Conservation (phyloP, 2,888 invertebrate genomes). For the Sepiola atlantica region DNA sequence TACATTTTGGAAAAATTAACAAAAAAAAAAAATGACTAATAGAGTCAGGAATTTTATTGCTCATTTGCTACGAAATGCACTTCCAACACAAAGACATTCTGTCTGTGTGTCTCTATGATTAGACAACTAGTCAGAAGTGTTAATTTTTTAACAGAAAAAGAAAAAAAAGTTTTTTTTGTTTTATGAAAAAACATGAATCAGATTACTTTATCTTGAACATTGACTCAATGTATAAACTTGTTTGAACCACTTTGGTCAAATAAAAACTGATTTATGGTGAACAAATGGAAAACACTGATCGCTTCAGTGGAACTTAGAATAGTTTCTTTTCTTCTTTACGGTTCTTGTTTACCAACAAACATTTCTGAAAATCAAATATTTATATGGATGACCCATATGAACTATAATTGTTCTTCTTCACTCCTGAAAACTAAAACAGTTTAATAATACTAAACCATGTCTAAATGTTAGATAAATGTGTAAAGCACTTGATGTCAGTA, state of each 20-base stretch:
- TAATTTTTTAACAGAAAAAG: not conserved
- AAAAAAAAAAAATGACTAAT: not conserved
- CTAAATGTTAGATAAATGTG: too few species aligned
- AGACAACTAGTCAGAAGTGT: not conserved
- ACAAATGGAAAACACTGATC: not conserved
- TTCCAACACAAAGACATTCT: not conserved
- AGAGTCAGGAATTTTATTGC: not conserved
- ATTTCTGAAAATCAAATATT: too few species aligned
- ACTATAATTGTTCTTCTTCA: too few species aligned
- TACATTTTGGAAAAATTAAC: not conserved
- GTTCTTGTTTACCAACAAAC: not conserved
- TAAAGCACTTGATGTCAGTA: too few species aligned
- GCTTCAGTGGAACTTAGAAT: not conserved
- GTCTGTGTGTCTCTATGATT: not conserved
- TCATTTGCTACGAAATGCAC: not conserved
- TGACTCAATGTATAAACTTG: not conserved
- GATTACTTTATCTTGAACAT: not conserved
- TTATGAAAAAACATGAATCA: too few species aligned
- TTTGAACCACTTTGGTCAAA: not conserved
- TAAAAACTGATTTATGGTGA: not conserved
- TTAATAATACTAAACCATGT: too few species aligned
- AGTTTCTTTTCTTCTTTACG: not conserved
- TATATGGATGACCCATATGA: too few species aligned
- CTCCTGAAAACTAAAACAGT: too few species aligned
- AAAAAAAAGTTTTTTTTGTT: too few species aligned